A percentile compares a stretch with the other conserved stretches of the same genome.
Evolutionary conservation across 1,140 invertebrate genomes (phyloP).

Genomic region (Papilio polytes): DNA sequence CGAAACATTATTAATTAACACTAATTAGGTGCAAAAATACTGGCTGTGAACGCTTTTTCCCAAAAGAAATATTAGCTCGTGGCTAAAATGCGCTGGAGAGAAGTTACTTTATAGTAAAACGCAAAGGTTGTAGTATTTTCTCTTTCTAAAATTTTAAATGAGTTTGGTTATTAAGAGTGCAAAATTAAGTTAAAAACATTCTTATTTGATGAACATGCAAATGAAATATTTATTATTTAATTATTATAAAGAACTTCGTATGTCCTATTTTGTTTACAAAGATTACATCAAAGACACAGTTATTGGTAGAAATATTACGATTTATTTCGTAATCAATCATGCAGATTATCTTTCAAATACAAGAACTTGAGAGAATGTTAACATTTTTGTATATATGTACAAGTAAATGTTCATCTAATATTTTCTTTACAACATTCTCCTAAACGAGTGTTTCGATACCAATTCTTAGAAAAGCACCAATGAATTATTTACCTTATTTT

Average conservation of each 20-base stretch:
- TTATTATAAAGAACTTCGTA: too few relatives aligned
- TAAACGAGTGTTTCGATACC: background rate
- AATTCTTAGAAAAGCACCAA: background rate
- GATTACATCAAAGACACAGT: too few relatives aligned
- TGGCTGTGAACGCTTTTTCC: background rate
- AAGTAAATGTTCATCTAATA: background rate
- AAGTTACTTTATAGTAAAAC: conserved; percentile 22
- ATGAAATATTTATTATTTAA: background rate
- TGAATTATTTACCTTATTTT: conserved; percentile 27
- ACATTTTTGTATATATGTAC: background rate
- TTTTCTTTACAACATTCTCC: background rate
- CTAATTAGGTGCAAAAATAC: conserved; percentile 2
- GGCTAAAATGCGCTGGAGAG: conserved; percentile 14
- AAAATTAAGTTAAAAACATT: background rate
- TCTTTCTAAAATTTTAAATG: background rate
- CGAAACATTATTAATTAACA: background rate
- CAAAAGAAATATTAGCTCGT: conserved; percentile 18
- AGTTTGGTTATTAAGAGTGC: conserved; percentile 19
- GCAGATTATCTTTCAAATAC: too few relatives aligned
- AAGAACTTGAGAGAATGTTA: background rate
- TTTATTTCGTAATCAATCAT: too few relatives aligned
- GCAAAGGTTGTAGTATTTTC: background rate
- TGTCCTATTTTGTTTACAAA: too few relatives aligned
- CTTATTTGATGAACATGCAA: background rate
- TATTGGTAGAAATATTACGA: too few relatives aligned